Conservation (phyloP, 2,797 vertebrate genomes). For the Echiichthys vipera region DNA sequence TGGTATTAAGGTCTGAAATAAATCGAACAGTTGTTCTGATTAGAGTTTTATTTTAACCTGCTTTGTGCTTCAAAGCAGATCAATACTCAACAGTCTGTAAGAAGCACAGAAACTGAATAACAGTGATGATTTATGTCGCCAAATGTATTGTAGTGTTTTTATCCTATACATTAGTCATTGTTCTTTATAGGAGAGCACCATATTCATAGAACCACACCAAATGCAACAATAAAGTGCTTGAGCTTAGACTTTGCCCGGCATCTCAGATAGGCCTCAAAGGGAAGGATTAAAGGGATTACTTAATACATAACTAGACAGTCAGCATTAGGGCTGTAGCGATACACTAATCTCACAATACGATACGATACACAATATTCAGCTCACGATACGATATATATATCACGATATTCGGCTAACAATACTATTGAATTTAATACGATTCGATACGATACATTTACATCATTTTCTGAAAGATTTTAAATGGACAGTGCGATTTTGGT, state of each 20-base stretch:
- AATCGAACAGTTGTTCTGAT: background rate
- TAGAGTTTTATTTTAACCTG: background rate
- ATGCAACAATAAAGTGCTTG: constrained; percentile 25
- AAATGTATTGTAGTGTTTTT: background rate
- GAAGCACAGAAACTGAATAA: background rate
- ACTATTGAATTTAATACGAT: too few species aligned
- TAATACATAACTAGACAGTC: constrained; percentile 19
- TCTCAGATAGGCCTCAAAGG: constrained; percentile 10
- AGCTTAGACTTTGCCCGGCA: constrained; percentile 45
- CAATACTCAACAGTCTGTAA: background rate
- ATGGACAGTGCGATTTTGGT: too few species aligned
- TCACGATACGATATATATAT: too few species aligned
- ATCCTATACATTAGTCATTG: background rate
- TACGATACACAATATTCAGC: too few species aligned
- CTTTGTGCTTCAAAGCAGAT: background rate
- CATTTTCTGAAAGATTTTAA: too few species aligned
- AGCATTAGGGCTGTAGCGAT: too few species aligned
- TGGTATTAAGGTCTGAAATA: background rate
- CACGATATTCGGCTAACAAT: too few species aligned
- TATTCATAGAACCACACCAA: constrained; percentile 2
- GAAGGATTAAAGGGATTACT: constrained; percentile 25
- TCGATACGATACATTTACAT: too few species aligned
- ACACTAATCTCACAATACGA: too few species aligned
- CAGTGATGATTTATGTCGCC: background rate
- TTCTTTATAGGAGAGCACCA: background rate